Percentiles rank a stretch among this genome's conserved stretches.
phyloP scores from a whole-genome alignment of 2,797 vertebrate genomes.

The Chaetodon trifasciatus region DNA sequence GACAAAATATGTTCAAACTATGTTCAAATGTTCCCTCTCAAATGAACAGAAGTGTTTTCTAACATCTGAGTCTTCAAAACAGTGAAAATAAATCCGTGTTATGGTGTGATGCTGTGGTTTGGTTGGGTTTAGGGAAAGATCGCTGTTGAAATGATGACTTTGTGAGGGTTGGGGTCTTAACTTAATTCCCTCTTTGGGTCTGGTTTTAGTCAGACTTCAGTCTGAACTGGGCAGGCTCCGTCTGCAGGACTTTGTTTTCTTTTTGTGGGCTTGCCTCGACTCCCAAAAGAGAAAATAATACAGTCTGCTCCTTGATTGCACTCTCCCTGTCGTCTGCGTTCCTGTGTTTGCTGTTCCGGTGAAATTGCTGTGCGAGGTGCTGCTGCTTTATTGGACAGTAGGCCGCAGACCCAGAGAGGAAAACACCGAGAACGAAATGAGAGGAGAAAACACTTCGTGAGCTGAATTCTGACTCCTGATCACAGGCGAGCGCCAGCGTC shows the following conservation, averaged over 20 bases:
- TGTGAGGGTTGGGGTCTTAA: no score
- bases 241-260: constrained; percentile 33
- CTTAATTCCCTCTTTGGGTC: not conserved
- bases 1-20: no score
- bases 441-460: constrained; percentile 18
- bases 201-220: not conserved
- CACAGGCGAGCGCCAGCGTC: constrained; percentile 8
- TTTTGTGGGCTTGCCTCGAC: constrained; percentile 4
- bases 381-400: constrained; percentile 24
- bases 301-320: constrained; percentile 9
- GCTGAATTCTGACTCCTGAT: constrained; percentile 21
- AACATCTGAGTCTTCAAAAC: no score
- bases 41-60: no score
- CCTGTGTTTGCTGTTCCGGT: constrained; percentile 14
- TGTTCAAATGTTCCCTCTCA: no score
- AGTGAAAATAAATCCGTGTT: no score
- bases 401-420: constrained; percentile 4
- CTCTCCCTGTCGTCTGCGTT: not conserved
- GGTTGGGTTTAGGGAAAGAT: no score
- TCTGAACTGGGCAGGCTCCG: not conserved
- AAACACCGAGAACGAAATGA: constrained; percentile 1
- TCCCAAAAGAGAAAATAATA: constrained; percentile 38
- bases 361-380: constrained; percentile 4
- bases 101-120: no score
- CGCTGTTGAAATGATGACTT: no score